Base-by-base conservation (phyloP, 2,797 vertebrate species). In the Rhynchotus rufescens region DNA sequence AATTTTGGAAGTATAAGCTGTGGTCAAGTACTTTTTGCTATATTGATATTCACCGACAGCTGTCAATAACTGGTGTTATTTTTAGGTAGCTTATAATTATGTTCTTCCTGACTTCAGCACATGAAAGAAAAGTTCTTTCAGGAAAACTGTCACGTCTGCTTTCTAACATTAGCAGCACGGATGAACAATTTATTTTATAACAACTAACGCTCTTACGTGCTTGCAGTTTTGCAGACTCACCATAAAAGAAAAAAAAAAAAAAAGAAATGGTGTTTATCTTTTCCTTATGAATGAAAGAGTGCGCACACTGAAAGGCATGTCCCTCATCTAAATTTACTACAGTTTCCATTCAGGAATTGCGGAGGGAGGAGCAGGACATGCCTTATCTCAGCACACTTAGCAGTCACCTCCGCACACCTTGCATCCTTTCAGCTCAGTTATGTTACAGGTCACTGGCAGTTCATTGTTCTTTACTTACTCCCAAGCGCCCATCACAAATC, bases 41-140 rank as follows among this genome's bases (percentile, higher is more conserved):
- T 52, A 51, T 51, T 79, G 36, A 67, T 54, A 84, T 73, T 87
- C 82, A 76, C 52, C 71, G 72, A 86, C 75, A 92, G 59, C 44
- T 90, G 73, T 81, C 88, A 92, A 71, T 90, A 94, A 91, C 22
- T 25, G 6, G 36, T 91, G 40, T 90, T 88, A 88, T 83, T 91
- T 91, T 91, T 74, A 90, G 62, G 80, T 83, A 56, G 52, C 51
- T 76, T 81, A 59, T 54, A 93, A 64, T 85, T 90, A 86, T 23
- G 21, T 10, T 89, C 60, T 90, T 95, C 67, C 76, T 90, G 66
- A 75, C 77, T 92, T 78, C 42, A 51, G 51, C 19, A 52, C 36
- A 72, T 28, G 76, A 91, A 91, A 36, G 32, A 80, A 80, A 88
- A 80, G 30, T 68, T 83, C 72, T 78, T 89, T 94, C 30, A 85